phyloP scores from a whole-genome alignment of 2,888 invertebrate genomes.

The Lycophotia porphyrea region DNA sequence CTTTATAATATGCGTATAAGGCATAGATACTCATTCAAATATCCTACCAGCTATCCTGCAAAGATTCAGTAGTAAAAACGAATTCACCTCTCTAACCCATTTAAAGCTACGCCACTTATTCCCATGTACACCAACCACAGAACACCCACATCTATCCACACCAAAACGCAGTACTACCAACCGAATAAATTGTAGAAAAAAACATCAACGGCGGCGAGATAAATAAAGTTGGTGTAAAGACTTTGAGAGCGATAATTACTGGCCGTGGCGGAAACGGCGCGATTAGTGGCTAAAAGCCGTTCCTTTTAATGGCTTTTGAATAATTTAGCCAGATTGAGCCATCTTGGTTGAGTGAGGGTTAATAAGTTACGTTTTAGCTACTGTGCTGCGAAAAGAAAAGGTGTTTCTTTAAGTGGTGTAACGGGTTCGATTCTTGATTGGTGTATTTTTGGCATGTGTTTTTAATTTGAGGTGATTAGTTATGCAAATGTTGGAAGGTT shows the following conservation, averaged over 20 bases:
- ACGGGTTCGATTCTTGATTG: constrained; percentile 53
- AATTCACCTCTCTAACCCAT: neutral
- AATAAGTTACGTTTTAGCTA: constrained; percentile 45
- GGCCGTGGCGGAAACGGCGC: constrained; percentile 82
- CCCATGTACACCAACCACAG: constrained; percentile 68
- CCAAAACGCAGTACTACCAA: constrained; percentile 53
- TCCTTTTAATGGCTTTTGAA: constrained; percentile 81
- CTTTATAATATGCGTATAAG: no score
- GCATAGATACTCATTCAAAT: no score
- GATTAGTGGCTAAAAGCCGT: constrained; percentile 84
- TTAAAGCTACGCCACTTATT: neutral
- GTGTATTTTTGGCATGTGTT: constrained; percentile 40
- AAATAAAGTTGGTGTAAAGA: constrained; percentile 65
- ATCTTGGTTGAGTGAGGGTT: constrained; percentile 56
- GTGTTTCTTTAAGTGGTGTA: constrained; percentile 59
- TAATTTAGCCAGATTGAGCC: constrained; percentile 78
- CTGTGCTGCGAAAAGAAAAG: constrained; percentile 57
- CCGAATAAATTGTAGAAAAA: constrained; percentile 64
- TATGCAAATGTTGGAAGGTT: constrained; percentile 36
- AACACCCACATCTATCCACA: constrained; percentile 70
- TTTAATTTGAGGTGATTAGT: constrained; percentile 44
- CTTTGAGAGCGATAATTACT: constrained; percentile 65
- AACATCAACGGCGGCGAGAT: constrained; percentile 67
- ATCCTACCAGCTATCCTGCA: no score
- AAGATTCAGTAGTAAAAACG: neutral